Conservation (phyloP, 2,888 invertebrate genomes). For the Chrysomela aeneicollis region DNA sequence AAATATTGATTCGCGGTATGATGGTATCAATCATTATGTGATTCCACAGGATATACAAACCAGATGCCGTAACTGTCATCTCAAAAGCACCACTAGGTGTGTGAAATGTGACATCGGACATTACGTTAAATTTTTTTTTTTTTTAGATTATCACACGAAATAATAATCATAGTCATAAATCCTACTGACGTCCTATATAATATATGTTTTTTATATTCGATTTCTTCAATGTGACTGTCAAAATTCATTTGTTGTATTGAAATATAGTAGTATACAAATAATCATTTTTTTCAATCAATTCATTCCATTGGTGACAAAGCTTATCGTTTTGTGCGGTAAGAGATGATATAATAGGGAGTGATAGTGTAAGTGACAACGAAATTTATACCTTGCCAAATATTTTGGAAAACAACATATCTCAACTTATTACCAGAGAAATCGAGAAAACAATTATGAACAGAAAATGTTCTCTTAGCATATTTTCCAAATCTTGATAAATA, state of each 20-base stretch:
- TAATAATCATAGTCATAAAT: slow-evolving; percentile 8
- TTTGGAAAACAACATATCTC: too few relatives aligned
- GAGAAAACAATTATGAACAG: too few relatives aligned
- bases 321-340: too few relatives aligned
- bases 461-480: too few relatives aligned
- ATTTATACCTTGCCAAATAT: too few relatives aligned
- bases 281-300: neutral
- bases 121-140: slow-evolving; percentile 42
- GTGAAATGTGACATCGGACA: slow-evolving; percentile 40
- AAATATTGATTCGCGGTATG: slow-evolving; percentile 34
- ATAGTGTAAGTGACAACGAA: too few relatives aligned
- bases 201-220: too few relatives aligned
- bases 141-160: slow-evolving; percentile 35
- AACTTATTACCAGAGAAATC: too few relatives aligned
- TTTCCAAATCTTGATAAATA: too few relatives aligned
- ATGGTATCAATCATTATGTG: slow-evolving; percentile 40
- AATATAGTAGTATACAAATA: neutral
- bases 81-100: slow-evolving; percentile 41
- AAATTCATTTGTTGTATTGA: neutral
- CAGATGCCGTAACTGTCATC: slow-evolving; percentile 38
- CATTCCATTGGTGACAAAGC: too few relatives aligned
- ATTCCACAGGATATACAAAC: slow-evolving; percentile 41
- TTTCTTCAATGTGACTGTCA: slow-evolving; percentile 9
- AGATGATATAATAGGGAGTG: too few relatives aligned
- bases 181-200: slow-evolving; percentile 15